phyloP scores from a whole-genome alignment of 1,140 invertebrate genomes.

The Sminthurinus signatus region DNA sequence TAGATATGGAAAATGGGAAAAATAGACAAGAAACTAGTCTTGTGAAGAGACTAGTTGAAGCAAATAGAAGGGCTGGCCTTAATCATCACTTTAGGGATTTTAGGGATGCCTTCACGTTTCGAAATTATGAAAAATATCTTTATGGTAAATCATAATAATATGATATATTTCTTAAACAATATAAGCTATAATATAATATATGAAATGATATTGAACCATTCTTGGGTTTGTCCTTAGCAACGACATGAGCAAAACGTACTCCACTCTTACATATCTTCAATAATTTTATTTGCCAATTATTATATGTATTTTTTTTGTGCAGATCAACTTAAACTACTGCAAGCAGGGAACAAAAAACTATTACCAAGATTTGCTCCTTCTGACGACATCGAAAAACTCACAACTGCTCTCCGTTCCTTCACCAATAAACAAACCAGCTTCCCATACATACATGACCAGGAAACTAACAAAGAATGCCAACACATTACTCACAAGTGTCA shows the following conservation, averaged over 20 bases:
- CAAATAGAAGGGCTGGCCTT: constrained; percentile 69
- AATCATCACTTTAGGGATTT: constrained; percentile 64
- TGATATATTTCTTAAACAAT: too few relatives aligned
- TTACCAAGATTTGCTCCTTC: constrained; percentile 51
- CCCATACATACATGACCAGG: constrained; percentile 10
- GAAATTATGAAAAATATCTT: constrained; percentile 83
- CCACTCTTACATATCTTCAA: background rate
- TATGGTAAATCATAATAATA: constrained; percentile 56
- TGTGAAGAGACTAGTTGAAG: constrained; percentile 73
- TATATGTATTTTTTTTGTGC: constrained; percentile 17
- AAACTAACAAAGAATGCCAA: constrained; percentile 54
- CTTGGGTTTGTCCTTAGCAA: too few relatives aligned
- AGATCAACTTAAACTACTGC: constrained; percentile 69
- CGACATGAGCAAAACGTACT: background rate
- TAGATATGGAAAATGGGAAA: constrained; percentile 68
- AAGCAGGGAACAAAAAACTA: constrained; percentile 53
- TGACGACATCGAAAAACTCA: constrained; percentile 55
- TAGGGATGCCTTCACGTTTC: constrained; percentile 66
- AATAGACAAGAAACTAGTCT: constrained; percentile 67
- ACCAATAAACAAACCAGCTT: background rate
- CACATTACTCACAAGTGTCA: constrained; percentile 77
- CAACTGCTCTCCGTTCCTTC: constrained; percentile 47
- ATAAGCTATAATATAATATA: too few relatives aligned
- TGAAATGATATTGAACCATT: too few relatives aligned
- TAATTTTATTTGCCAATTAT: background rate